phyloP scores from a whole-genome alignment of 2,888 invertebrate species.

The Apeira syringaria region DNA sequence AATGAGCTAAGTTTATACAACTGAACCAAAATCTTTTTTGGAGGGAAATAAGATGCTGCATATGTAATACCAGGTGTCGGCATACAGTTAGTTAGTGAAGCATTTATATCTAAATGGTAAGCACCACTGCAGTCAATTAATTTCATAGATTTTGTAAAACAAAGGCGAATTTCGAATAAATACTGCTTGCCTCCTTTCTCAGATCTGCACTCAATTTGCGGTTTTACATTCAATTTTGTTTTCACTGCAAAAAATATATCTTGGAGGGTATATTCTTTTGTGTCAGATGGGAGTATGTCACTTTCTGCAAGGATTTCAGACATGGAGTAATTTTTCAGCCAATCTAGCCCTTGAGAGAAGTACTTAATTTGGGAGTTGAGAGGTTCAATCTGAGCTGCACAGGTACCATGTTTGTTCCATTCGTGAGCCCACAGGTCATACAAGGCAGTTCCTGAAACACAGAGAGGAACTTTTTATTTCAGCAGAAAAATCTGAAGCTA shows the following conservation, averaged over 20 bases:
- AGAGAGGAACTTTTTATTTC: too few relatives aligned
- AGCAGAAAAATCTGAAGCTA: too few relatives aligned
- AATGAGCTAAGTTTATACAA: conserved; percentile 82
- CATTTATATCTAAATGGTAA: background rate
- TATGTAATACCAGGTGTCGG: conserved; percentile 24
- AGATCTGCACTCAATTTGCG: conserved; percentile 84
- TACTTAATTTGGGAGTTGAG: conserved; percentile 86
- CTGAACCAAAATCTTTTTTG: conserved; percentile 71
- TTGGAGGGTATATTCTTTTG: conserved; percentile 22
- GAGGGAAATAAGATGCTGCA: conserved; percentile 40
- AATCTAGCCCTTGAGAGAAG: conserved; percentile 85
- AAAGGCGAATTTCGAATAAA: conserved; percentile 88
- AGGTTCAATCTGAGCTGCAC: conserved; percentile 82
- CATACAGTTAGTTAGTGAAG: conserved; percentile 31
- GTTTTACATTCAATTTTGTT: conserved; percentile 78
- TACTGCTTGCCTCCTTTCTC: conserved; percentile 81
- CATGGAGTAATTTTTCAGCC: conserved; percentile 85
- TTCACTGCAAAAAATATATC: conserved; percentile 62
- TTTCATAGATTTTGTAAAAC: conserved; percentile 86
- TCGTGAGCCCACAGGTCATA: conserved; percentile 90
- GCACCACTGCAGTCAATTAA: conserved; percentile 83
- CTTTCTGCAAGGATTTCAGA: conserved; percentile 79
- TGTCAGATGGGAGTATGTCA: conserved; percentile 73
- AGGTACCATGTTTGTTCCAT: conserved; percentile 92
- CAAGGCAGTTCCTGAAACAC: conserved; percentile 52